Evolutionary conservation across 2,888 invertebrate genomes (phyloP).

Genomic region (Napeogenes inachia): DNA sequence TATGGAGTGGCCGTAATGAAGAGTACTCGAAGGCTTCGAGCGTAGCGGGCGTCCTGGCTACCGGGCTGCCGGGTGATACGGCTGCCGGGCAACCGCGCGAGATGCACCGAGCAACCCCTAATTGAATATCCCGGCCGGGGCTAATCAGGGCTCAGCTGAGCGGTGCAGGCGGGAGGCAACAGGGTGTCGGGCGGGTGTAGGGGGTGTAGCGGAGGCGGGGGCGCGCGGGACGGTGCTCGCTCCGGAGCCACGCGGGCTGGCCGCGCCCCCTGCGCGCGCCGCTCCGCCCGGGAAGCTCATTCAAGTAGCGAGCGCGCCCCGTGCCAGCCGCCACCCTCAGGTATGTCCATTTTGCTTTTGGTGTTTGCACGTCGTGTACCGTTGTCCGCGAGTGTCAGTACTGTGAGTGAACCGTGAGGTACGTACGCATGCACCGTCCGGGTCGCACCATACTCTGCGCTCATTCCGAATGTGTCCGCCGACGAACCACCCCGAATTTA

Average conservation of each 20-base stretch:
- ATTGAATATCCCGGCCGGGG: slow-evolving; percentile 74
- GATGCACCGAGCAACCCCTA: slow-evolving; percentile 72
- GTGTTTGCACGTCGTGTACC: slow-evolving; percentile 63
- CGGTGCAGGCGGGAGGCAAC: slow-evolving; percentile 49
- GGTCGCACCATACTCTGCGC: slow-evolving; percentile 42
- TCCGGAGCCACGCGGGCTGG: slow-evolving; percentile 76
- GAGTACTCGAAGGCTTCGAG: slow-evolving; percentile 56
- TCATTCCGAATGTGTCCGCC: slow-evolving; percentile 39
- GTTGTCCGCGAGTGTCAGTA: slow-evolving; percentile 57
- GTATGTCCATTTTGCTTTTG: slow-evolving; percentile 76
- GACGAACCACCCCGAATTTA: slow-evolving; percentile 30
- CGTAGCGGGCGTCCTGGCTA: slow-evolving; percentile 31
- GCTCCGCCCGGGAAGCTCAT: slow-evolving; percentile 72
- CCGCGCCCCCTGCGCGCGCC: slow-evolving; percentile 81
- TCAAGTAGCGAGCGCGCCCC: slow-evolving; percentile 75
- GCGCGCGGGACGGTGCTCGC: slow-evolving; percentile 54
- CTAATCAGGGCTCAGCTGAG: slow-evolving; percentile 76
- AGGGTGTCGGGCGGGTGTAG: slow-evolving; percentile 44
- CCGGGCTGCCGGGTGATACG: slow-evolving; percentile 41
- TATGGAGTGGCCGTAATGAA: slow-evolving; percentile 63
- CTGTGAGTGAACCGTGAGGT: slow-evolving; percentile 50
- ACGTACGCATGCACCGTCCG: slow-evolving; percentile 62
- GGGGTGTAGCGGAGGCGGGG: slow-evolving; percentile 48
- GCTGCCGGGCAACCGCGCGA: slow-evolving; percentile 48
- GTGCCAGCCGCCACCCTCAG: slow-evolving; percentile 75